Conservation (phyloP, 2,113 vertebrate genomes). For the Thinocorus orbignyianus region DNA sequence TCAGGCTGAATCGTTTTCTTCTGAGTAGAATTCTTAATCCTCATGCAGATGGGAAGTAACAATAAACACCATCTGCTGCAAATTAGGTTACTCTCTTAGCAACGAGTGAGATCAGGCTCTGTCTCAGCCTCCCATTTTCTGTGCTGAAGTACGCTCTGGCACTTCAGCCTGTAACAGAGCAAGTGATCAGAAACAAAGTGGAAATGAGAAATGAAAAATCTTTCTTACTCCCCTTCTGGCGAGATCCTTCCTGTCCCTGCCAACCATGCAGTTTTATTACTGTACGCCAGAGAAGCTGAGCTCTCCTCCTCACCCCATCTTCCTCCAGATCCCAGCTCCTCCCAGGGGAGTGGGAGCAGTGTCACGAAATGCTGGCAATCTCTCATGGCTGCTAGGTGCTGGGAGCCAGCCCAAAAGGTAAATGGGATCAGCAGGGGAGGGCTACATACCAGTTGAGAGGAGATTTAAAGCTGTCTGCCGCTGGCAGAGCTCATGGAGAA, state of each 20-base stretch:
- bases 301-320: background rate
- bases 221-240: background rate
- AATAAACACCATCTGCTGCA: conserved; percentile 71
- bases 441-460: background rate
- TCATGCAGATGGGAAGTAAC: conserved; percentile 64
- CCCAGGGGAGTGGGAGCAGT: background rate
- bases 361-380: background rate
- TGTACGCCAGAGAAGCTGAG: background rate
- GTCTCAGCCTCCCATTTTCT: conserved; percentile 22
- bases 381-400: background rate
- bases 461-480: background rate
- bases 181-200: conserved; percentile 14
- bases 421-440: background rate
- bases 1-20: conserved; percentile 15
- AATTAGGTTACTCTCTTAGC: conserved; percentile 66
- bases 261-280: background rate
- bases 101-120: conserved; percentile 30
- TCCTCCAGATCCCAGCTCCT: background rate
- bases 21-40: conserved; percentile 57
- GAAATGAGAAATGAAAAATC: background rate
- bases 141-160: background rate
- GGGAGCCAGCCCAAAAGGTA: background rate
- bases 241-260: background rate
- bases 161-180: background rate
- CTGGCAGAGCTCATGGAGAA: background rate